Evolutionary conservation across 2,797 vertebrate species (phyloP).

Genomic region (Propithecus perrieri): DNA sequence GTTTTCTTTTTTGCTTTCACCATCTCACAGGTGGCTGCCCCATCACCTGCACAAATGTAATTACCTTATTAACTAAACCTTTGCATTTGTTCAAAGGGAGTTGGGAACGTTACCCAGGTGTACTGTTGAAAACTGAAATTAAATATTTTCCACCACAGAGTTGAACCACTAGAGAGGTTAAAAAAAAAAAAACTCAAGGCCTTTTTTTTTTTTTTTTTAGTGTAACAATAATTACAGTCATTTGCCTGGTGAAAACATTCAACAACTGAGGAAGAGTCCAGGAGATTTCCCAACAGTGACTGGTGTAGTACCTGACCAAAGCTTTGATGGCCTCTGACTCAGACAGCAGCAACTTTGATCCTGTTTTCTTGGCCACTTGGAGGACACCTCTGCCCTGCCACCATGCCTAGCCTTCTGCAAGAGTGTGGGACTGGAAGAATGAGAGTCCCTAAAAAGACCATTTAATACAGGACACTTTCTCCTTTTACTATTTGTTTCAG

Average conservation of each 20-base stretch:
- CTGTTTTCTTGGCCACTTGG: background rate
- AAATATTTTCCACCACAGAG: background rate
- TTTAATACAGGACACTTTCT: background rate
- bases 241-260: background rate
- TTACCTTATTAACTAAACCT: background rate
- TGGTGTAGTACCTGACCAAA: background rate
- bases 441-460: background rate
- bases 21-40: background rate
- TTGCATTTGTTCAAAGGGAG: background rate
- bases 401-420: background rate
- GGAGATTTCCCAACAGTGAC: background rate
- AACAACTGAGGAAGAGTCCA: background rate
- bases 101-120: background rate
- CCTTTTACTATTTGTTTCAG: background rate
- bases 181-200: background rate
- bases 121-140: background rate
- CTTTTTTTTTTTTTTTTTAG: background rate
- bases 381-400: background rate
- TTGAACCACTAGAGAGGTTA: background rate
- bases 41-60: background rate
- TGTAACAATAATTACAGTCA: background rate
- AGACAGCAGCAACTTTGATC: accelerated
- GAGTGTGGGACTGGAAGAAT: too few species aligned
- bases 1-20: background rate
- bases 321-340: background rate